Conservation (phyloP, 2,888 invertebrate genomes). For the Hyposoter didymator region DNA sequence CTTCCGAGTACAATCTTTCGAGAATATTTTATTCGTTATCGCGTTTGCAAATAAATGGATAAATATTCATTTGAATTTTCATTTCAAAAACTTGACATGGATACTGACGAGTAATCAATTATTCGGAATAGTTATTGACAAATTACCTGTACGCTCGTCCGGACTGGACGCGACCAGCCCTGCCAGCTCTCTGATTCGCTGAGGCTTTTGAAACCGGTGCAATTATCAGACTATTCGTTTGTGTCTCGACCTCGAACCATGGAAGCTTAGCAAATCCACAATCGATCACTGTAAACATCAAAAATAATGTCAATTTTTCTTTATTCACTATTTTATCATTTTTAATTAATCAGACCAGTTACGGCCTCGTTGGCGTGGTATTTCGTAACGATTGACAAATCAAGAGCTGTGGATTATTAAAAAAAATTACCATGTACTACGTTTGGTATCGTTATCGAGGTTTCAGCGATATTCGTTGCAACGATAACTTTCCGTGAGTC, state of each 20-base stretch:
- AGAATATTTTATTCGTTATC: background rate
- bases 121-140: background rate
- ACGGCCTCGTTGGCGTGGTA: no score
- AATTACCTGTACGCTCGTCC: constrained; percentile 93
- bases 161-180: constrained; percentile 93
- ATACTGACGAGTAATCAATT: constrained; percentile 75
- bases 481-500: constrained; percentile 95
- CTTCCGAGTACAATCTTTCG: constrained; percentile 91
- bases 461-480: constrained; percentile 98
- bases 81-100: background rate
- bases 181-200: constrained; percentile 95
- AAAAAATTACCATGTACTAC: constrained; percentile 91
- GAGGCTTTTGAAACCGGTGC: constrained; percentile 94
- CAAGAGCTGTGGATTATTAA: background rate
- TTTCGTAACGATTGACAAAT: no score
- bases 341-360: no score
- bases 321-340: background rate
- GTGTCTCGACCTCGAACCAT: constrained; percentile 93
- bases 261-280: constrained; percentile 98
- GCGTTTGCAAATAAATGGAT: background rate
- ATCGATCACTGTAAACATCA: constrained; percentile 87
- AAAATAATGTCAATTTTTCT: background rate
- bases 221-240: constrained; percentile 93
- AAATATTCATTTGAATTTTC: background rate
- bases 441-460: constrained; percentile 97